These are phyloP conservation scores for Lycaena phlaeas DNA, from an alignment of 2,888 invertebrate genomes.

Conservation along the genomic window DNA sequence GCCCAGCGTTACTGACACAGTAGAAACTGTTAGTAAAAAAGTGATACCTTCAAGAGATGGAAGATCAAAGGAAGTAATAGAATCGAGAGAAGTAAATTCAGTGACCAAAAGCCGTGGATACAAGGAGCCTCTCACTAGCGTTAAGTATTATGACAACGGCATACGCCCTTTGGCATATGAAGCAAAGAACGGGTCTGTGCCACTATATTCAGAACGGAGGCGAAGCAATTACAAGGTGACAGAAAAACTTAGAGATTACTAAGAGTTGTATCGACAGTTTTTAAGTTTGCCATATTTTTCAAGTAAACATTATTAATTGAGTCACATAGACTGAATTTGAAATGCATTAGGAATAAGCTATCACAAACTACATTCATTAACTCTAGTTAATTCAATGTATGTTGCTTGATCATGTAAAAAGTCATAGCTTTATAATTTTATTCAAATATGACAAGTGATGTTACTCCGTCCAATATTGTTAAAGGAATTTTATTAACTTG, in stretches of 20 bases:
- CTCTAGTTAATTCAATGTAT: slow-evolving; percentile 40
- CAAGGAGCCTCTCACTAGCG: slow-evolving; percentile 55
- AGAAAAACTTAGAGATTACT: slow-evolving; percentile 66
- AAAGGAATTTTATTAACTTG: slow-evolving; percentile 28
- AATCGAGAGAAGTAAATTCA: slow-evolving; percentile 80
- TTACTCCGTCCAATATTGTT: slow-evolving; percentile 23
- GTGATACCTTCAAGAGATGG: slow-evolving; percentile 77
- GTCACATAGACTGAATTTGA: slow-evolving; percentile 59
- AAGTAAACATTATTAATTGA: slow-evolving; percentile 29
- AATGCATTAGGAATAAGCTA: slow-evolving; percentile 47
- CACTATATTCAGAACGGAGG: slow-evolving; percentile 51
- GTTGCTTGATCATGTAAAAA: slow-evolving; percentile 55
- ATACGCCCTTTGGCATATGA: slow-evolving; percentile 48
- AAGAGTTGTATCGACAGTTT: slow-evolving; percentile 20
- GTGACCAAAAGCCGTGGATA: slow-evolving; percentile 77
- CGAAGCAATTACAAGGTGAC: slow-evolving; percentile 61
- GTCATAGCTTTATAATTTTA: slow-evolving; percentile 67
- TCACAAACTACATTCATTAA: slow-evolving; percentile 40
- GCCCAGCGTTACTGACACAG: slow-evolving; percentile 80
- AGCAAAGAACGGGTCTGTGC: slow-evolving; percentile 41
- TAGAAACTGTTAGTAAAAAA: slow-evolving; percentile 79
- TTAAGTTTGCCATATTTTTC: slow-evolving; percentile 26
- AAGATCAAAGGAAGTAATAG: slow-evolving; percentile 77
- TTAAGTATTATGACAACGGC: slow-evolving; percentile 73
- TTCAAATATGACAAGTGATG: slow-evolving; percentile 24